These are phyloP conservation scores for Hypsopygia costalis DNA, from an alignment of 2,888 invertebrate species.

Conservation along the genomic window DNA sequence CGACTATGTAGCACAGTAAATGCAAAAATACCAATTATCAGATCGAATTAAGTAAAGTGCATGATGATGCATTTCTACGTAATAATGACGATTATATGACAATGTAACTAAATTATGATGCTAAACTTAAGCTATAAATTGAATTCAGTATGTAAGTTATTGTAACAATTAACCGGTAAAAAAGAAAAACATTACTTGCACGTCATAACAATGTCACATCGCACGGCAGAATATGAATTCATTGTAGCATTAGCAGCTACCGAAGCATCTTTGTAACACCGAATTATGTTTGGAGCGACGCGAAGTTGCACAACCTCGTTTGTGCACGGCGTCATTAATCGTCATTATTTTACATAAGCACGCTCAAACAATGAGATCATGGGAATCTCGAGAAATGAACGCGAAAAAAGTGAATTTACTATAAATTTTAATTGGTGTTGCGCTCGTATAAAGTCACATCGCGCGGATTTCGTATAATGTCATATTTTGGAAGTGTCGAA, in stretches of 20 bases:
- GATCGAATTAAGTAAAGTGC: no score
- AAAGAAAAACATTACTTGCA: no score
- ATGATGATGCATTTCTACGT: no score
- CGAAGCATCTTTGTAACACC: constrained; percentile 5
- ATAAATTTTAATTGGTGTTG: constrained; percentile 12
- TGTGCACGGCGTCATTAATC: constrained; percentile 29
- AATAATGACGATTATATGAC: no score
- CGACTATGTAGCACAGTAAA: no score
- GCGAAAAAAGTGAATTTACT: constrained; percentile 27
- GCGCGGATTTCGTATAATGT: constrained; percentile 9
- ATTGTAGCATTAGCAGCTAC: neutral
- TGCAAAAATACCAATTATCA: no score
- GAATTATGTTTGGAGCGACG: neutral
- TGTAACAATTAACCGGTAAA: no score
- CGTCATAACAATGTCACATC: no score
- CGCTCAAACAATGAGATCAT: constrained; percentile 34
- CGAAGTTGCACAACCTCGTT: constrained; percentile 29
- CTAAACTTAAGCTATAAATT: no score
- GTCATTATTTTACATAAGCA: constrained; percentile 46
- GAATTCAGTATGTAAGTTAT: no score
- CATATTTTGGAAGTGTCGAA: constrained; percentile 9
- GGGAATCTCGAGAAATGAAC: constrained; percentile 27
- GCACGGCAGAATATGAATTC: no score
- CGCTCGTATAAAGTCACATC: neutral
- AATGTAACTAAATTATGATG: no score